Base-by-base conservation (phyloP, 2,113 vertebrate species). In the Pagrus major region DNA sequence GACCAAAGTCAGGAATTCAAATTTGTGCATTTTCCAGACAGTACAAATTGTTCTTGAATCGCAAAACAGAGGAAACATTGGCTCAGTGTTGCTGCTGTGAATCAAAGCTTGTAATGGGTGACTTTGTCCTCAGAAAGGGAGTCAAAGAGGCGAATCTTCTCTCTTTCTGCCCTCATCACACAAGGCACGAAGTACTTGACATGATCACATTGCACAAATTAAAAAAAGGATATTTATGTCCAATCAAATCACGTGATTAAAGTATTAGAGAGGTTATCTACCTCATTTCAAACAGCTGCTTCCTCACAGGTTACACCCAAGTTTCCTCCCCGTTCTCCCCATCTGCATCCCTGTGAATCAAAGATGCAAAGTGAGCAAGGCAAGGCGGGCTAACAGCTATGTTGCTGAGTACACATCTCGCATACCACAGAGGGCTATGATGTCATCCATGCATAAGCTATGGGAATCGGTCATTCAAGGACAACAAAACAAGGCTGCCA, bases 391-490 rank as follows among this genome's bases (percentile, higher is more conserved):
- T 27, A 72, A 42, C 71, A 59, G 73, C 71, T 37, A 61, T 25
- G 78, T 60, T 78, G 75, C 83, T 69, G 83, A 83, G 82, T 70
- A 41, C 64, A 73, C 81, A 55, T 52, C 80, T 84, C 52, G n/a
- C 80, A 73, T 89, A 86, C 86, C 89, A 71, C 64, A 16, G 60
- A 88, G 80, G 51, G 52, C 78, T 51, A 71, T 93, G 93, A 93
- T 79, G 91, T 94, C 91, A 94, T 83, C 66, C 49, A 42, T 67
- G 51, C 83, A 64, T 81, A 84, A 80, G 81, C 76, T 79, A 58
- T 82, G 84, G 47, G 76, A 69, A 39, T 49, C 27, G 81, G 93
- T 94, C 92, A 91, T 91, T 91, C 82, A 77, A 90, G 93, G 93
- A 94, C 90, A 92, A 72, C 70, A 71, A 80, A 83, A 66, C 70